Evolutionary conservation across 2,797 vertebrate species (phyloP).

Genomic region (Coreius guichenoti): DNA sequence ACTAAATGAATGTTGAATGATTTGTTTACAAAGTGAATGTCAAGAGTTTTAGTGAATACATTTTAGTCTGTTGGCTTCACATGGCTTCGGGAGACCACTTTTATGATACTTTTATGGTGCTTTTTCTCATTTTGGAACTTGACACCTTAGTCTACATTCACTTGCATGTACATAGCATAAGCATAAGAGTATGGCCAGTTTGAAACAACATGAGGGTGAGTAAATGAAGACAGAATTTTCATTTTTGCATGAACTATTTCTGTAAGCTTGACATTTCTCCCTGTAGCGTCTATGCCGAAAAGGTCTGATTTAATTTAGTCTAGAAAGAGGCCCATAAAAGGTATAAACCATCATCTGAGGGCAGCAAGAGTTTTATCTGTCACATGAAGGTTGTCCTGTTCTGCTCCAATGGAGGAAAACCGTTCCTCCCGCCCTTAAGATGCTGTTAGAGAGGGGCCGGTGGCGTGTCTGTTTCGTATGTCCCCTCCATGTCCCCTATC

Average conservation of each 20-base stretch:
- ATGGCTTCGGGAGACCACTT: neutral
- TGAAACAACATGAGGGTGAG: neutral
- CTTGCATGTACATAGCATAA: neutral
- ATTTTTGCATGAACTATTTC: neutral
- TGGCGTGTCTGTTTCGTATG: neutral
- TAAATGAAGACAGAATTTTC: neutral
- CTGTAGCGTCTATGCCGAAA: neutral
- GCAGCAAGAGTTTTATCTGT: conserved; percentile 40
- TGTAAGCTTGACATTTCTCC: neutral
- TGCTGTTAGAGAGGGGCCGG: neutral
- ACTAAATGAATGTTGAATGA: neutral
- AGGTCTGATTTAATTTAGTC: conserved; percentile 31
- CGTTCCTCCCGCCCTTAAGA: neutral
- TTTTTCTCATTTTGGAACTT: neutral
- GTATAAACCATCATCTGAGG: conserved; percentile 15
- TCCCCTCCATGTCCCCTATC: neutral
- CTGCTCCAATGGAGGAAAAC: conserved; percentile 19
- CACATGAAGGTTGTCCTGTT: conserved; percentile 41
- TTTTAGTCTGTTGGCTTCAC: neutral
- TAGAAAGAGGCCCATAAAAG: conserved; percentile 42
- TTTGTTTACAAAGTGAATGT: neutral
- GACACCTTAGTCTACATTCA: neutral
- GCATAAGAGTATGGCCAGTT: neutral
- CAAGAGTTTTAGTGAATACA: neutral
- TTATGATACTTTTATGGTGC: neutral